Evolutionary conservation across 1,140 invertebrate genomes (phyloP).

Genomic region (Platyura marginata): DNA sequence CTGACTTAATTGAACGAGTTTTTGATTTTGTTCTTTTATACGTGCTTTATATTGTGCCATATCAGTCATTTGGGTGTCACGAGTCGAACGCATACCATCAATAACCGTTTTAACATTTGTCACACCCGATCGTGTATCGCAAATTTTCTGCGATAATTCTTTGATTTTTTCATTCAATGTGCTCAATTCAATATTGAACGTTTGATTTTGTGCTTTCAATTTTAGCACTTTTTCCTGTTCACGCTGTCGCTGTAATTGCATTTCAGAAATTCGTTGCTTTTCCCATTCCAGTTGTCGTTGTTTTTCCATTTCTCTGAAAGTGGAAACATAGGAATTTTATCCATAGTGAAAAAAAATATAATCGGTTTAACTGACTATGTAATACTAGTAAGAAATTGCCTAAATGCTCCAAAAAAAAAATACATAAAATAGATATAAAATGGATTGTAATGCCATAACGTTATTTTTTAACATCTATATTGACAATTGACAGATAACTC

Average conservation of each 20-base stretch:
- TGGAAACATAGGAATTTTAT: too few relatives aligned
- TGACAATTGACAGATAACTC: too few relatives aligned
- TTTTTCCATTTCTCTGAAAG: conserved; percentile 87
- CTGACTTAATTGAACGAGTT: conserved; percentile 58
- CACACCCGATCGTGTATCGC: conserved; percentile 72
- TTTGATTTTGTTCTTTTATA: conserved; percentile 68
- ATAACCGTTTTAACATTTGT: conserved; percentile 88
- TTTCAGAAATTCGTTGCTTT: conserved; percentile 71
- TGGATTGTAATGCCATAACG: too few relatives aligned
- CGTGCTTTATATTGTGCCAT: conserved; percentile 73
- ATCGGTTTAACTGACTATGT: too few relatives aligned
- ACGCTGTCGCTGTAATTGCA: conserved; percentile 65
- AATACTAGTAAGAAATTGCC: too few relatives aligned
- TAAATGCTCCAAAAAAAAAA: too few relatives aligned
- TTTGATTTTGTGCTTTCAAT: conserved; percentile 78
- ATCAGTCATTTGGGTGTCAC: conserved; percentile 77
- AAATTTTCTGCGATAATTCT: conserved; percentile 73
- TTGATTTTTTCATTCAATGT: conserved; percentile 60
- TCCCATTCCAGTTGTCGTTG: conserved; percentile 94
- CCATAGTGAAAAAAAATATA: too few relatives aligned
- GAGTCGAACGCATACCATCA: conserved; percentile 82
- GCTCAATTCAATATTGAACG: conserved; percentile 34
- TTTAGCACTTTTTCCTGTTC: conserved; percentile 78
- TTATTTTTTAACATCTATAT: too few relatives aligned
- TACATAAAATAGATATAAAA: too few relatives aligned